phyloP scores from a whole-genome alignment of 2,888 invertebrate species.

The Campoplex nolae region DNA sequence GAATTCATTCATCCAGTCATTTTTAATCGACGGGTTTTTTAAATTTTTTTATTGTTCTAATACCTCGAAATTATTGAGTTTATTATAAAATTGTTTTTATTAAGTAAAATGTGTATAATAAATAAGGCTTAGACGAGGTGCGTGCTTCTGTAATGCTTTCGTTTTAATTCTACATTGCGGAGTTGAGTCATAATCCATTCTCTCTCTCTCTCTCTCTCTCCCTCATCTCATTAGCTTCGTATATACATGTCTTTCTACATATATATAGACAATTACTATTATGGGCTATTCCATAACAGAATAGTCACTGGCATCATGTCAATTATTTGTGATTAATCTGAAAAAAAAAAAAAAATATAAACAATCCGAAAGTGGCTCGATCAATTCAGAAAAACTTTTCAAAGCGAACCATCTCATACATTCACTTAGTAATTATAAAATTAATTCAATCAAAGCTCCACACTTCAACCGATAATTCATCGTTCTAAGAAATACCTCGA shows the following conservation, averaged over 20 bases:
- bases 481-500: background rate
- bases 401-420: background rate
- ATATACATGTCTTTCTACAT: slow-evolving; percentile 1
- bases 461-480: background rate
- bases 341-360: background rate
- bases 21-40: background rate
- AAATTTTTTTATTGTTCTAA: background rate
- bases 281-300: background rate
- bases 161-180: slow-evolving; percentile 30
- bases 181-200: background rate
- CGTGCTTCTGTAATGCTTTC: slow-evolving; percentile 28
- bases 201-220: slow-evolving; percentile 24
- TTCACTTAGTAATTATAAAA: background rate
- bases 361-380: background rate
- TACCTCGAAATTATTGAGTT: background rate
- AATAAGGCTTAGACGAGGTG: background rate
- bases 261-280: background rate
- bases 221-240: slow-evolving; percentile 40
- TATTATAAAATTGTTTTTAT: background rate
- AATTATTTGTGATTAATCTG: background rate
- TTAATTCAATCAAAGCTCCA: background rate
- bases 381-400: background rate
- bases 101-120: background rate
- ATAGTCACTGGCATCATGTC: background rate
- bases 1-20: background rate